phyloP scores from a whole-genome alignment of 2,888 invertebrate species.

The Flexamia atlantica region DNA sequence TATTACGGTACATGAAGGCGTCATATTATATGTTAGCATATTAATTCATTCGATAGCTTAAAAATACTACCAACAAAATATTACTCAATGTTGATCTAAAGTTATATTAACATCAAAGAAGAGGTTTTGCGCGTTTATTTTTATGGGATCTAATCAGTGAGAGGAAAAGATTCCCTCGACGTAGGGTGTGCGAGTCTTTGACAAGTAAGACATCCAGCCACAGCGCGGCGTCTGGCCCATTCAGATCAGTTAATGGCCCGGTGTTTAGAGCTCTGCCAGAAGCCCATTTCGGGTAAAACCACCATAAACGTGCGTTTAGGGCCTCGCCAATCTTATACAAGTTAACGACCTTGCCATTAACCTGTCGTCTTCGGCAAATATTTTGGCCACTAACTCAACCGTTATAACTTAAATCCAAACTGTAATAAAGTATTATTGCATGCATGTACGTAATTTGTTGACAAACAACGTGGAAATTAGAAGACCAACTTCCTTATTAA shows the following conservation, averaged over 20 bases:
- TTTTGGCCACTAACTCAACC: neutral
- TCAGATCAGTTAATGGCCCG: conserved; percentile 30
- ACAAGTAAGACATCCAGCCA: neutral
- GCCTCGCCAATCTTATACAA: conserved; percentile 30
- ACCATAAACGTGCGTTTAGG: conserved; percentile 28
- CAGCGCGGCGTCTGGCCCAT: conserved; percentile 25
- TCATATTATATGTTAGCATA: too few relatives aligned
- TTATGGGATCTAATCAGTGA: neutral
- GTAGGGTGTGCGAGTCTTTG: neutral
- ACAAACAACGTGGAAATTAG: too few relatives aligned
- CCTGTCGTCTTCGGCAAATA: conserved; percentile 20
- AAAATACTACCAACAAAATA: too few relatives aligned
- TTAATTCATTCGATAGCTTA: too few relatives aligned
- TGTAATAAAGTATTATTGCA: too few relatives aligned
- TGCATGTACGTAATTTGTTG: too few relatives aligned
- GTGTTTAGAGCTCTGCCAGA: conserved; percentile 27
- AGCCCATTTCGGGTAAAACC: conserved; percentile 38
- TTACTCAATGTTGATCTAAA: too few relatives aligned
- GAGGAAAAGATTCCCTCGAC: neutral
- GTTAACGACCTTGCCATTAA: conserved; percentile 18
- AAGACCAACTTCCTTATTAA: too few relatives aligned
- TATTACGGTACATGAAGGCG: too few relatives aligned
- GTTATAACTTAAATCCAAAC: too few relatives aligned
- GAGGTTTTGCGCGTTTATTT: neutral
- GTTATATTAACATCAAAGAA: neutral